Base-by-base conservation (phyloP, 2,888 invertebrate genomes). In the Phaonia tiefii region DNA sequence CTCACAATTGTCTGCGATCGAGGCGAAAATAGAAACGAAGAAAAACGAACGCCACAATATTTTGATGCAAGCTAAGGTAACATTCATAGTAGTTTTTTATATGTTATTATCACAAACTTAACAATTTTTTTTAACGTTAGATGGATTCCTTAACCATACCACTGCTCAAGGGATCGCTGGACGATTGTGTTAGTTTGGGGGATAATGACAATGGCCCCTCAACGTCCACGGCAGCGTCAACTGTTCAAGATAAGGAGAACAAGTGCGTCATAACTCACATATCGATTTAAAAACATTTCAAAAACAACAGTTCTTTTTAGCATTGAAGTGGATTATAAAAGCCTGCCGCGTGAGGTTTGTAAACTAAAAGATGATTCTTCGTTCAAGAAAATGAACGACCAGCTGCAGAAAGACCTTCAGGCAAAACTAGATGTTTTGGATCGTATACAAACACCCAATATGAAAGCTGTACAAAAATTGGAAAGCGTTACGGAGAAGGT, bases 401-500 rank as follows among this genome's bases (percentile, higher is more conserved):
- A 95, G 87, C 91, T 99, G 86, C 93, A 94, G 84, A 96, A 96
- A 90, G 94, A 95, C 49, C 95, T 98, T 84, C 95, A 95, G 87
- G 95, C 95, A 74, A 93, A 98, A 87, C 94, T 97, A 87, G 95
- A 95, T 86, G 95, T 95, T 3, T 93, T 99, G 75, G 97, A 97
- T 88, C 96, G 98, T 88, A 98, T 99, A 86, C 98, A 99, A 92
- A 98, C 98, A 13, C 99, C 99, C 0, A 99, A 99, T 90, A 95
- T 99, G 96, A 91, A 95, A 93, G 97, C 97, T 0, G 95, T 97
- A 92, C 96, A 97, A 92, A 96, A 97, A 88, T 92, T 99, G 84
- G 98, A 99, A 90, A 94, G 96, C 84, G 99, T 99, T 0, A 95
- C 97, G 71, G 98, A 98, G 86, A 97, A 98, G 87, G 94, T 99